These are phyloP conservation scores for Monochamus alternatus DNA, from an alignment of 2,888 invertebrate species.

Conservation along the genomic window DNA sequence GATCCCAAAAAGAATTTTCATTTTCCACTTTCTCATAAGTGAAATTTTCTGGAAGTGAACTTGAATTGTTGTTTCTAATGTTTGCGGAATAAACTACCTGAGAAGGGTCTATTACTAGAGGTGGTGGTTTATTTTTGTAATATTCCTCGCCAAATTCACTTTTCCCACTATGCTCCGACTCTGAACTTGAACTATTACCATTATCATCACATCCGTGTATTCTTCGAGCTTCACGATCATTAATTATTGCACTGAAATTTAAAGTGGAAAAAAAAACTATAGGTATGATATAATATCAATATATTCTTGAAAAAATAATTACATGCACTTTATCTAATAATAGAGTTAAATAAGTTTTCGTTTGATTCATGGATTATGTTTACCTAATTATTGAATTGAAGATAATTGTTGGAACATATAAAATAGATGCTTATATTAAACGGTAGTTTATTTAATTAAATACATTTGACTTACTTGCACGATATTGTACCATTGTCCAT, in stretches of 20 bases:
- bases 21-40: background rate
- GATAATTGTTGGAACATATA: too few species aligned
- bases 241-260: background rate
- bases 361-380: too few species aligned
- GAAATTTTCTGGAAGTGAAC: background rate
- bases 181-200: background rate
- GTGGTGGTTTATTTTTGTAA: conserved; percentile 11
- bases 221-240: conserved; percentile 8
- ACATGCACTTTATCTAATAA: too few species aligned
- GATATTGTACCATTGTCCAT: too few species aligned
- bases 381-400: too few species aligned
- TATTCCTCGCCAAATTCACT: conserved; percentile 34
- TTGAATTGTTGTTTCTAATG: background rate
- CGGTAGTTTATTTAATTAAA: too few species aligned
- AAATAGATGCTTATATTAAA: too few species aligned
- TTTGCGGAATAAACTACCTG: background rate
- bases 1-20: background rate
- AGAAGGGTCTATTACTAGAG: background rate
- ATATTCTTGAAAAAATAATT: too few species aligned
- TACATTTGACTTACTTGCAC: too few species aligned
- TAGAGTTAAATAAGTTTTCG: too few species aligned
- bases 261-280: background rate
- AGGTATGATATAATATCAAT: too few species aligned
- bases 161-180: conserved; percentile 13
- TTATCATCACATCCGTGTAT: background rate